Evolutionary conservation across 2,113 vertebrate genomes (phyloP).

Genomic region (Nothobranchius furzeri): DNA sequence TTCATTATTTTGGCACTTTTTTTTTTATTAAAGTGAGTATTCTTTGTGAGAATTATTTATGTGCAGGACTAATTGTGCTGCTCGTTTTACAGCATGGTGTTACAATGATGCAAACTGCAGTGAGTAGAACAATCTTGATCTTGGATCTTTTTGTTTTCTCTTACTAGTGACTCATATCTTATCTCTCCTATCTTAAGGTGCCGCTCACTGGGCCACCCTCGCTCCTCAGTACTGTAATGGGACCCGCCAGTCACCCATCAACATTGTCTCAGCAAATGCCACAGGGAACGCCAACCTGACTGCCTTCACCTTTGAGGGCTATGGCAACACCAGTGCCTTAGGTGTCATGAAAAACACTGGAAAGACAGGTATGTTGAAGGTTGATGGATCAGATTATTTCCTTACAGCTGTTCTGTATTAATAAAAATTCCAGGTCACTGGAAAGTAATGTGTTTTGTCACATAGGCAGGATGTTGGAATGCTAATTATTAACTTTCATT

Average conservation of each 20-base stretch:
- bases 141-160: too few relatives aligned
- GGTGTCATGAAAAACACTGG: constrained; percentile 55
- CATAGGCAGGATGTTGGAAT: too few relatives aligned
- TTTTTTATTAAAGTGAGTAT: too few relatives aligned
- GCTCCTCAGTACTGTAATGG: constrained; percentile 40
- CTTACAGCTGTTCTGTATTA: neutral
- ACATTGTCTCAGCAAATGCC: constrained; percentile 55
- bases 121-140: constrained; percentile 29
- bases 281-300: constrained; percentile 3
- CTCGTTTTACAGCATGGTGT: constrained; percentile 53
- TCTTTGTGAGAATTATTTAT: neutral
- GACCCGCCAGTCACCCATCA: constrained; percentile 75
- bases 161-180: neutral
- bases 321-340: neutral
- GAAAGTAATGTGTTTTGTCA: too few relatives aligned
- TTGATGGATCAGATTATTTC: neutral
- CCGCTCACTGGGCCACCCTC: constrained; percentile 36
- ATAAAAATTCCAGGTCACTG: too few relatives aligned
- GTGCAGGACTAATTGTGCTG: neutral
- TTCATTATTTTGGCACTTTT: neutral
- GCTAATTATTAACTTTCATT: too few relatives aligned
- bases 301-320: constrained; percentile 59
- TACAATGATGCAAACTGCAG: constrained; percentile 44
- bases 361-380: constrained; percentile 53
- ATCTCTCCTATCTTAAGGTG: constrained; percentile 30